Evolutionary conservation across 2,797 vertebrate genomes (phyloP).

Genomic region (Siniperca undulata): DNA sequence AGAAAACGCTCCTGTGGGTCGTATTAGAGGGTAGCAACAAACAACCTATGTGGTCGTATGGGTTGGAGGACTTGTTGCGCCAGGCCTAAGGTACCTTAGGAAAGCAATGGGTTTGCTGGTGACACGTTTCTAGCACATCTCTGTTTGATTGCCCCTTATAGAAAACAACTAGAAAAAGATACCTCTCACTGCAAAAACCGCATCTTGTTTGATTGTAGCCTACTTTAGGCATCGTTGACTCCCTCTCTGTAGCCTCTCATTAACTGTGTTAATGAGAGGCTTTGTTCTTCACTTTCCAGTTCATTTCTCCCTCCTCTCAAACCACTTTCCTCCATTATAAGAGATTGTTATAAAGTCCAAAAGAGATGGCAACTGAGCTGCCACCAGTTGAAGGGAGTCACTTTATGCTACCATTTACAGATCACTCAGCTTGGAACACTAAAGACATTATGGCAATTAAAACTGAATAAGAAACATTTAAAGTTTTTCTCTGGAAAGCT

Average conservation of each 20-base stretch:
- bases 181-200: too few species aligned
- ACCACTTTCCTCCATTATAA: conserved; percentile 36
- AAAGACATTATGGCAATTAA: conserved; percentile 11
- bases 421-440: conserved; percentile 27
- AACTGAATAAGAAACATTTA: conserved; percentile 9
- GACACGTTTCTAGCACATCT: too few species aligned
- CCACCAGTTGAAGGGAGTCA: conserved; percentile 7
- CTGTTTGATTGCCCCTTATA: too few species aligned
- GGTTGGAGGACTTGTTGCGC: too few species aligned
- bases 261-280: too few species aligned
- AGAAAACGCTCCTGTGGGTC: too few species aligned
- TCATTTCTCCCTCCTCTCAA: conserved; percentile 45
- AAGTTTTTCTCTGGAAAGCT: conserved; percentile 2
- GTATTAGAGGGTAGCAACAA: too few species aligned
- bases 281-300: conserved; percentile 38
- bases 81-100: too few species aligned
- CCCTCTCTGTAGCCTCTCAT: conserved; percentile 39
- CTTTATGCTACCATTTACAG: conserved; percentile 29
- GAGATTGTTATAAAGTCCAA: conserved; percentile 28
- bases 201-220: too few species aligned
- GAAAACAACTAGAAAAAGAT: too few species aligned
- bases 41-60: too few species aligned
- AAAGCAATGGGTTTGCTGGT: too few species aligned
- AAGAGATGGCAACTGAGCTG: conserved; percentile 18
- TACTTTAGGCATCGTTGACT: conserved; percentile 42